Evolutionary conservation across 2,888 invertebrate genomes (phyloP), one percentile per base, ranked within the genome.

Genomic region (Aricia artaxerxes): DNA sequence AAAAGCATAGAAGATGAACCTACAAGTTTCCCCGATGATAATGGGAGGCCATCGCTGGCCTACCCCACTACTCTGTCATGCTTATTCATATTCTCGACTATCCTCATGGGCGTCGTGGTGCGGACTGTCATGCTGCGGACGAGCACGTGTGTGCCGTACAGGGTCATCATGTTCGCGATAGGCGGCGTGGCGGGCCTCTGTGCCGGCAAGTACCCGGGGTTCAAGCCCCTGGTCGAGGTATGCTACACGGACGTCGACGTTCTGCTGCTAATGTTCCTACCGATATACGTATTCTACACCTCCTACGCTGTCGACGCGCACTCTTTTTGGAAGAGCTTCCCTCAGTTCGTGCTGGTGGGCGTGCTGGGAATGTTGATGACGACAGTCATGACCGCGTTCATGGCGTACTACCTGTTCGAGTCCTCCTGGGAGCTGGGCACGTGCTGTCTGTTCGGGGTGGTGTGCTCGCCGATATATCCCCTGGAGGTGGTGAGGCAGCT

Each of bases 401-500:
- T 94, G 90, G 91, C 92, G 0, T 91, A 84, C 80, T 88, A 91
- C 75, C 81, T 94, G 16, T 89, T 94, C 6, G 93, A 93, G 82
- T 80, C 88, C 0, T 85, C 90, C 0, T 94, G 94, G 94, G 87
- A 86, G 79, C 89, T 92, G 7, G 81, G 90, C 0, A 90, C 90
- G 0, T 88, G 93, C 0, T 77, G 91, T 0, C 82, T 94, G 0
- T 94, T 93, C 75, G 94, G 94, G 0, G 85, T 93, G 0, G 87
- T 92, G 0, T 94, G 93, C 79, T 89, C 92, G 0, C 93, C 94
- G 0, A 92, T 93, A 64, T 92, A 93, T 80, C 93, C 94, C 0
- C 87, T 91, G 81, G 94, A 94, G 82, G 91, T 94, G 0, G 92
- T 94, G 0, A 89, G 85, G 61, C 88, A 88, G 69, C 84, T 94